These are phyloP conservation scores for Aculops lycopersici DNA, from an alignment of 1,140 invertebrate genomes.

Conservation along the genomic window DNA sequence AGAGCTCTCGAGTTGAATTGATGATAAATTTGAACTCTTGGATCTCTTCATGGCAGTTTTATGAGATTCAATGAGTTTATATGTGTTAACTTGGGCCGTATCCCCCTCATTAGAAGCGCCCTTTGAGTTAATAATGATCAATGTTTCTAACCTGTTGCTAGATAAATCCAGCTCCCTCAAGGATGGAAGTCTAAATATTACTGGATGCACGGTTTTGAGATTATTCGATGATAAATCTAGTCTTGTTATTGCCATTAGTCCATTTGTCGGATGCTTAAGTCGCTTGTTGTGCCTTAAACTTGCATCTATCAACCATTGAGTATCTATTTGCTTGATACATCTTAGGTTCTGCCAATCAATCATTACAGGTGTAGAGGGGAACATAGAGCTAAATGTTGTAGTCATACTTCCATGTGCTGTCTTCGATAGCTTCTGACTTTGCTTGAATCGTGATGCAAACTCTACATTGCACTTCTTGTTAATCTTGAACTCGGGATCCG, in stretches of 20 bases:
- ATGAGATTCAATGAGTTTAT: background rate
- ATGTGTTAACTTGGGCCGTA: background rate
- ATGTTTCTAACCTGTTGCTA: constrained; percentile 46
- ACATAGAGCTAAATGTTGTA: background rate
- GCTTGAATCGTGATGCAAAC: too few relatives aligned
- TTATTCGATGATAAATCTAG: constrained; percentile 73
- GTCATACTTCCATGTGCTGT: background rate
- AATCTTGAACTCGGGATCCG: constrained; percentile 46
- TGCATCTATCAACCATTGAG: constrained; percentile 50
- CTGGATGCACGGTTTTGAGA: constrained; percentile 37
- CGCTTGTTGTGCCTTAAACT: constrained; percentile 49
- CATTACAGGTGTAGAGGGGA: constrained; percentile 36
- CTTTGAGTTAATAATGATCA: constrained; percentile 14
- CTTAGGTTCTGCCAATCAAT: constrained; percentile 56
- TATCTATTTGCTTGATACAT: constrained; percentile 22
- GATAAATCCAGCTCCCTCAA: constrained; percentile 42
- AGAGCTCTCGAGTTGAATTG: too few relatives aligned
- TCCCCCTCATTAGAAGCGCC: constrained; percentile 1
- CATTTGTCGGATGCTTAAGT: constrained; percentile 15
- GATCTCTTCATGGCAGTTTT: too few relatives aligned
- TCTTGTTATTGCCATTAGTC: constrained; percentile 58
- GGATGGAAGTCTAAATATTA: constrained; percentile 48
- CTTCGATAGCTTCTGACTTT: too few relatives aligned
- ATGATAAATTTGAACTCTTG: too few relatives aligned
- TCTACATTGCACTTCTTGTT: constrained; percentile 46